These are phyloP conservation scores for Tretioscincus oriximinensis DNA, from an alignment of 2,113 vertebrate species.

Conservation along the genomic window DNA sequence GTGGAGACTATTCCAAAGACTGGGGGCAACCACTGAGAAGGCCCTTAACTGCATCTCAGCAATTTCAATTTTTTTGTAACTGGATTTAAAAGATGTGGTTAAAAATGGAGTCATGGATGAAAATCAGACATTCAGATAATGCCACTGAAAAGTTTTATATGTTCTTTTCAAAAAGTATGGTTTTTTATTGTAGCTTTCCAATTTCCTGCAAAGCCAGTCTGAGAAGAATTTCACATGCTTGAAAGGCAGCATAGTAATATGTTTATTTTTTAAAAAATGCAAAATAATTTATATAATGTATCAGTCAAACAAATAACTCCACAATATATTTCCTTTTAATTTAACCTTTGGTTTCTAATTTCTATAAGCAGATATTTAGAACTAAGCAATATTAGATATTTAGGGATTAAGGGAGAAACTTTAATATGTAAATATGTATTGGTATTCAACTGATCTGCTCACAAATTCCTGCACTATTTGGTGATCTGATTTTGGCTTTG, in stretches of 20 bases:
- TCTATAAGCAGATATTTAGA: too few species aligned
- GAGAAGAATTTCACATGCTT: too few species aligned
- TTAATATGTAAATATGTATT: constrained; percentile 10
- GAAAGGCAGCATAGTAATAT: too few species aligned
- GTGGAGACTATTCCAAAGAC: too few species aligned
- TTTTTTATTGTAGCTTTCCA: too few species aligned
- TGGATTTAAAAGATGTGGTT: constrained; percentile 41
- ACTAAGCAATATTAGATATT: neutral
- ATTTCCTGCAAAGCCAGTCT: too few species aligned
- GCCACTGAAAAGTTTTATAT: neutral
- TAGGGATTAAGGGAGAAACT: neutral
- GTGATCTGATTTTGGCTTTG: constrained; percentile 7
- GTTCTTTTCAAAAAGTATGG: too few species aligned
- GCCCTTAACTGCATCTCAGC: neutral
- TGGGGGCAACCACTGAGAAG: too few species aligned
- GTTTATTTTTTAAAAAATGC: too few species aligned
- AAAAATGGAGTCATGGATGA: constrained; percentile 21
- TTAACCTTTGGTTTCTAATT: constrained; percentile 43
- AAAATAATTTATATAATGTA: too few species aligned
- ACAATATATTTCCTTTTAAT: constrained; percentile 2
- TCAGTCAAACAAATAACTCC: too few species aligned
- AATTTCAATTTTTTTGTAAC: constrained; percentile 29
- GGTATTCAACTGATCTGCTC: constrained; percentile 27
- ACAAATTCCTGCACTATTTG: constrained; percentile 9
- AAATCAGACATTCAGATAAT: constrained; percentile 12